phyloP scores from a whole-genome alignment of 2,113 vertebrate genomes.

The Sterrhoptilus dennistouni region DNA sequence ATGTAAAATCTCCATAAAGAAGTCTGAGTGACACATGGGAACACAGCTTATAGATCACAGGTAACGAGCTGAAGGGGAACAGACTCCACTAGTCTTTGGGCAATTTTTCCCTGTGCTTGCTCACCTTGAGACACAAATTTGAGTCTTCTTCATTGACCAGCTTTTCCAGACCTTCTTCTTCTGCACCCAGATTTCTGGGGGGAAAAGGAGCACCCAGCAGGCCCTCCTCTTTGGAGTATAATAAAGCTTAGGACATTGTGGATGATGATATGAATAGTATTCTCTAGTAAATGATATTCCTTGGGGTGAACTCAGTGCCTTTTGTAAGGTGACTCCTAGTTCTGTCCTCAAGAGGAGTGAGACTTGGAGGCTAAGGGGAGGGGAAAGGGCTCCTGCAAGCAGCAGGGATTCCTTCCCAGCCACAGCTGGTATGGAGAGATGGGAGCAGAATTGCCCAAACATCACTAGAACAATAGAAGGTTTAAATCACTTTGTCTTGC shows the following conservation, averaged over 20 bases:
- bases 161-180: neutral
- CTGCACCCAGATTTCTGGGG: neutral
- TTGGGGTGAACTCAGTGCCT: neutral
- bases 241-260: neutral
- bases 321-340: neutral
- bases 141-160: neutral
- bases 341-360: neutral
- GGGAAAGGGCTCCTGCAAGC: neutral
- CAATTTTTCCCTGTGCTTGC: neutral
- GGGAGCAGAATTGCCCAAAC: neutral
- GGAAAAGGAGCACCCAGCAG: neutral
- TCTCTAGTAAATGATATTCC: neutral
- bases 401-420: neutral
- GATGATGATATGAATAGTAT: neutral
- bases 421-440: neutral
- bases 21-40: neutral
- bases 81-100: neutral
- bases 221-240: neutral
- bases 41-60: neutral
- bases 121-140: rapidly evolving
- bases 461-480: neutral
- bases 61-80: neutral
- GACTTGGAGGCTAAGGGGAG: neutral
- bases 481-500: neutral
- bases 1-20: neutral